Evolutionary conservation across 2,113 vertebrate species (phyloP), one percentile per base, ranked within the genome.

Genomic region (Bujurquina vittata): DNA sequence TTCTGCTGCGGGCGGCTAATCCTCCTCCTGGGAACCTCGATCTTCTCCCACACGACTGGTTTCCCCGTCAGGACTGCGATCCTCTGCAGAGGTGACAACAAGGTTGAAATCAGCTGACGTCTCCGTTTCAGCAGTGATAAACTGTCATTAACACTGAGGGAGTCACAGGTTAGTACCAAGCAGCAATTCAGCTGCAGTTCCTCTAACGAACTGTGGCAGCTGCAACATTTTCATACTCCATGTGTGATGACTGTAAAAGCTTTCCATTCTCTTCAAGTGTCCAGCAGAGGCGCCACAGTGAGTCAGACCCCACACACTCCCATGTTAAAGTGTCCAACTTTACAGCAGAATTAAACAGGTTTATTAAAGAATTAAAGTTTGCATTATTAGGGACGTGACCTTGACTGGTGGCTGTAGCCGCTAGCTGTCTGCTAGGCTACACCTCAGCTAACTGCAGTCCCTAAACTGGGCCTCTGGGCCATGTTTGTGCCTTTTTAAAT

Each of bases 61-160:
- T 79, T 81, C 85, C 85, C 89, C 4, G 78, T 92, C 83, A 95
- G 91, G 17, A 75, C 92, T 0, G 90, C 80, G 2, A 95, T 92
- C 88, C 91, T 95, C 95, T 96, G 82, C 72, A 65, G 3, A 61
- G 11, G 61, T 17, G 49, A 76, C 4, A 23, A 76, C 4, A 23
- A 20, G 23, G 10, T 52, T 4, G 2, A 17, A 0, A 52, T 69
- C 23, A 69, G 65, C 43, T 52, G 65, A 14, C 4, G 43, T 46
- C 14, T 46, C 11, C 4, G 12, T 46, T 46, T 43, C 40, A 43
- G 3, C 40, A 12, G 11, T 11, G 11, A 3, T 43, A 11, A 43
- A 9, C 35, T 10, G 35, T 46, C 10, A 67, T 18, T 49, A 18
- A 20, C 65, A 29, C 37, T 22, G 33, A 10, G 35, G 2, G 23